phyloP scores from a whole-genome alignment of 2,888 invertebrate genomes.

The Kuschelorhynchus macadamiae region DNA sequence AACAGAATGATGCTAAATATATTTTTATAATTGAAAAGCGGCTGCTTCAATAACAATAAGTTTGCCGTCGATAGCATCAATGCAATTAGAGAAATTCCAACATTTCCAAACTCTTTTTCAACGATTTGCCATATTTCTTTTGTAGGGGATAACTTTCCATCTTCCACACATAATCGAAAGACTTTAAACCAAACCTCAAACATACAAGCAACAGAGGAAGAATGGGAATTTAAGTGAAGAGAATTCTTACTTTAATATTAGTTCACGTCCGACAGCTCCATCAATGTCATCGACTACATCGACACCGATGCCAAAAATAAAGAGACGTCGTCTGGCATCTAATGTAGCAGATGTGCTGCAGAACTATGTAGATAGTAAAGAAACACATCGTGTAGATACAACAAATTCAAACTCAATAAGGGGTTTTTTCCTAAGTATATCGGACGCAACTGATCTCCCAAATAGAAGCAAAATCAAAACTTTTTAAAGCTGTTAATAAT shows the following conservation, averaged over 20 bases:
- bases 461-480: neutral
- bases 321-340: neutral
- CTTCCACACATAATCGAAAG: neutral
- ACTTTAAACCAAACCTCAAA: slow-evolving; percentile 7
- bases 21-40: slow-evolving; percentile 48
- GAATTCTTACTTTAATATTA: neutral
- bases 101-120: neutral
- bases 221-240: neutral
- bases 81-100: slow-evolving; percentile 37
- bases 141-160: neutral
- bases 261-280: neutral
- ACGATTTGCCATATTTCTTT: slow-evolving; percentile 3
- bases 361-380: neutral
- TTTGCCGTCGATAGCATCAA: slow-evolving; percentile 32
- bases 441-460: neutral
- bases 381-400: neutral
- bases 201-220: neutral
- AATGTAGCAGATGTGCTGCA: slow-evolving; percentile 1
- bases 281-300: neutral
- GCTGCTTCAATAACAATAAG: slow-evolving; percentile 25
- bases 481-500: neutral
- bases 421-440: neutral
- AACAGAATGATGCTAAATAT: neutral
- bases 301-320: neutral
- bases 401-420: neutral